A percentile compares a stretch with the other conserved stretches of the same genome.
These are phyloP conservation scores for Bufo bufo DNA, from an alignment of 2,113 vertebrate genomes.

Conservation along the genomic window DNA sequence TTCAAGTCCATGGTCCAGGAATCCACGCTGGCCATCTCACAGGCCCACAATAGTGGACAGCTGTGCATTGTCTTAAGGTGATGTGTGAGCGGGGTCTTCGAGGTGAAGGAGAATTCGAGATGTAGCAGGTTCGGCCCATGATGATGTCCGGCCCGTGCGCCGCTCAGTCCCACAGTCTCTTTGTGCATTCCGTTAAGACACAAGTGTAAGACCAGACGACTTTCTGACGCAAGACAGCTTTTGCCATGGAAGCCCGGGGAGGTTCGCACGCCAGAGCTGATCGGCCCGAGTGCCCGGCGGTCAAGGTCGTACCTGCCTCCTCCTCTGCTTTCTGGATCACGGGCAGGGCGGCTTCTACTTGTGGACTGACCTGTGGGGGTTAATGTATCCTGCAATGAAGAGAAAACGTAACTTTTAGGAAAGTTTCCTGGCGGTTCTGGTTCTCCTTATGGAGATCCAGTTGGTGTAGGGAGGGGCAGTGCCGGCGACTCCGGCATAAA, in stretches of 20 bases:
- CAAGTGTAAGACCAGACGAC: not conserved
- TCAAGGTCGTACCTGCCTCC: conserved; percentile 39
- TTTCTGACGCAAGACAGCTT: not conserved
- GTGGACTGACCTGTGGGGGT: not conserved
- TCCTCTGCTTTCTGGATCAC: conserved; percentile 49
- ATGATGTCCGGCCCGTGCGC: not conserved
- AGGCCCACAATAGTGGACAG: conserved; percentile 11
- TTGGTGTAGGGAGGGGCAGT: no score
- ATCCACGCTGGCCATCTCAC: not conserved
- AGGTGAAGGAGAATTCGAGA: not conserved
- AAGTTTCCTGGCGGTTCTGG: no score
- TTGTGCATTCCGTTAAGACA: not conserved
- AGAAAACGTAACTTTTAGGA: not conserved
- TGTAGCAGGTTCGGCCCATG: not conserved
- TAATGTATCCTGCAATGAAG: conserved; percentile 44
- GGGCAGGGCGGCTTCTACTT: conserved; percentile 27
- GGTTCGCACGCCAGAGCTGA: not conserved
- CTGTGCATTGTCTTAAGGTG: conserved; percentile 11
- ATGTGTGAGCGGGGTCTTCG: not conserved
- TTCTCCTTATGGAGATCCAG: no score
- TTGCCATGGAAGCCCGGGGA: not conserved
- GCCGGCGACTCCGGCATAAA: no score
- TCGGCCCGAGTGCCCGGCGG: not conserved
- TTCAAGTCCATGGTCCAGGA: not conserved
- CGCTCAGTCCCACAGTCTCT: not conserved